phyloP scores from a whole-genome alignment of 2,888 invertebrate genomes.

The Protula sp. region DNA sequence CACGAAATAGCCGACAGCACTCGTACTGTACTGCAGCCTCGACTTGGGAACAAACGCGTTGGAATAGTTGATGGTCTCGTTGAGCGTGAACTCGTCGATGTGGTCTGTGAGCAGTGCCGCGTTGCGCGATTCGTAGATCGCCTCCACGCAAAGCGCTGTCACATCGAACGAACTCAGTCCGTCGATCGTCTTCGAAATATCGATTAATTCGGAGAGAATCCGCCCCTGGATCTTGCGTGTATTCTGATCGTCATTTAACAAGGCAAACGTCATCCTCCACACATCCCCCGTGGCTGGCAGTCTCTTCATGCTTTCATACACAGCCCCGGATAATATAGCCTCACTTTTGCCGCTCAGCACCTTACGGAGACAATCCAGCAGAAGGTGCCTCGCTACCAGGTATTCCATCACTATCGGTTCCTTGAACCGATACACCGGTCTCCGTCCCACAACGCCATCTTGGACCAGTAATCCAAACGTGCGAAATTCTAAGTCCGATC shows the following conservation, averaged over 20 bases:
- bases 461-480: constrained; percentile 3
- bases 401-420: constrained; percentile 14
- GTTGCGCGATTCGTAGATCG: constrained; percentile 20
- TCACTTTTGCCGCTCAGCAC: constrained; percentile 1
- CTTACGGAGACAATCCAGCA: constrained; percentile 7
- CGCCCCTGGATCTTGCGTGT: constrained; percentile 3
- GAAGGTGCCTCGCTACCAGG: constrained; percentile 13
- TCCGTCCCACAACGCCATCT: not conserved
- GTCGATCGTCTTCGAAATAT: constrained; percentile 5
- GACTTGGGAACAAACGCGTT: constrained; percentile 4
- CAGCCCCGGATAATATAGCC: not conserved
- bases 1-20: constrained; percentile 21
- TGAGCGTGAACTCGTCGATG: constrained; percentile 20
- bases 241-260: constrained; percentile 7
- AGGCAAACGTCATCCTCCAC: constrained; percentile 20
- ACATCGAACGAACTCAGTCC: constrained; percentile 16
- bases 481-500: not conserved
- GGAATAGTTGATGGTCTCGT: constrained; percentile 20
- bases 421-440: constrained; percentile 12
- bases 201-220: constrained; percentile 13
- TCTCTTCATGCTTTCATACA: constrained; percentile 12
- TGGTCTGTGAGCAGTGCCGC: constrained; percentile 9
- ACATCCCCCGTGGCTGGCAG: constrained; percentile 18
- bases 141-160: constrained; percentile 19
- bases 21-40: constrained; percentile 14